A percentile compares a stretch with the other conserved stretches of the same genome.
phyloP scores from a whole-genome alignment of 2,888 invertebrate genomes.

The Craniophora ligustri region DNA sequence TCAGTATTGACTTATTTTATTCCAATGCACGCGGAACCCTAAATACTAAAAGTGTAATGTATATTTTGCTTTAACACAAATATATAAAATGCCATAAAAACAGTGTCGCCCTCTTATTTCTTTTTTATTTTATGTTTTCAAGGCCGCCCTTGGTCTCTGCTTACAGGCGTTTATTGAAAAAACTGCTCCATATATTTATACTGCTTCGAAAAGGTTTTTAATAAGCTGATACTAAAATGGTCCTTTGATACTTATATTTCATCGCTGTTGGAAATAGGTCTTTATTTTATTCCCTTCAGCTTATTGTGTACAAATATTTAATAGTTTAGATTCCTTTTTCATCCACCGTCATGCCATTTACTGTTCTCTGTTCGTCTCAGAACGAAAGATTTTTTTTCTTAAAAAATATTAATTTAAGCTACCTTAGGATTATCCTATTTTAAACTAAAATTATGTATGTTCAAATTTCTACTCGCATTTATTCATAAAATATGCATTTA shows the following conservation, averaged over 20 bases:
- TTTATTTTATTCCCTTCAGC: too few species aligned
- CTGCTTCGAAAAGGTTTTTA: not conserved
- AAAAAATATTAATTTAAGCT: too few species aligned
- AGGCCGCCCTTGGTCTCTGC: constrained; percentile 27
- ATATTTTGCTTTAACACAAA: constrained; percentile 60
- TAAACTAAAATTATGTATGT: too few species aligned
- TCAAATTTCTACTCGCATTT: too few species aligned
- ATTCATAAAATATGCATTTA: too few species aligned
- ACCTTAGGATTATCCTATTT: too few species aligned
- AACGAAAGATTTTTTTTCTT: too few species aligned
- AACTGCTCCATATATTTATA: not conserved
- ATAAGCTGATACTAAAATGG: not conserved
- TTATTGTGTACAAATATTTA: too few species aligned
- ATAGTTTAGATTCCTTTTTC: too few species aligned
- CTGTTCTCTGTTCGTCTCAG: too few species aligned
- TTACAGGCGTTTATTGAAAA: constrained; percentile 24
- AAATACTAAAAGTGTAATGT: constrained; percentile 61
- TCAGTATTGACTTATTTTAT: not conserved
- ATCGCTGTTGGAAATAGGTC: too few species aligned
- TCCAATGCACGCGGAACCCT: constrained; percentile 40
- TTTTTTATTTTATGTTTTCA: constrained; percentile 51
- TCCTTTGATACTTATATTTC: not conserved
- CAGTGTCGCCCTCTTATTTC: constrained; percentile 42
- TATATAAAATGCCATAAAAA: constrained; percentile 64
- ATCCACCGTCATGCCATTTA: too few species aligned